These are phyloP conservation scores for Drosophila ironensis DNA, from an alignment of 1,140 invertebrate species.

Conservation along the genomic window DNA sequence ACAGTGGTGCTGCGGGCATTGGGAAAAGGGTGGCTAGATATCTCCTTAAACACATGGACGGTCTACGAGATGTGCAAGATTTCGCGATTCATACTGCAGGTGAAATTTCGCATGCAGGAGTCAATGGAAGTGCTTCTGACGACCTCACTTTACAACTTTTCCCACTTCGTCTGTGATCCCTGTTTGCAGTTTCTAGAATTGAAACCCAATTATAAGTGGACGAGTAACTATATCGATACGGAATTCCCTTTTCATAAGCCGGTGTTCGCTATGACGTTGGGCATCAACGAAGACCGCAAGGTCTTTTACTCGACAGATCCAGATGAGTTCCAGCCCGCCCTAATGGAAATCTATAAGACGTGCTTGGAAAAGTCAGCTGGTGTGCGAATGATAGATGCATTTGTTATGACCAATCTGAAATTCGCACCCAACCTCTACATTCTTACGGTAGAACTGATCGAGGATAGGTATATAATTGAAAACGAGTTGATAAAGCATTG, in stretches of 20 bases:
- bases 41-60: conserved; percentile 53
- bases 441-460: conserved; percentile 73
- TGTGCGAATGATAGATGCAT: conserved; percentile 55
- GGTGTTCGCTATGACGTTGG: conserved; percentile 61
- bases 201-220: conserved; percentile 54
- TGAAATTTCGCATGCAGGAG: conserved; percentile 78
- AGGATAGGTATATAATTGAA: conserved; percentile 46
- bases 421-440: conserved; percentile 72
- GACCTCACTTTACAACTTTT: conserved; percentile 55
- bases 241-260: conserved; percentile 67
- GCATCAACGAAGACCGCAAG: conserved; percentile 48
- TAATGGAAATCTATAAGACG: conserved; percentile 63
- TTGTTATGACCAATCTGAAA: conserved; percentile 51
- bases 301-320: conserved; percentile 70
- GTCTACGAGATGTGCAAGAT: conserved; percentile 74
- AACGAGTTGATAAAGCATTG: conserved; percentile 45
- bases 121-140: conserved; percentile 69
- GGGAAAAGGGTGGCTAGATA: conserved; percentile 77
- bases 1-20: conserved; percentile 51
- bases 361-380: conserved; percentile 63
- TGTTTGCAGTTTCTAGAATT: conserved; percentile 57
- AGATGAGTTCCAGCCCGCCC: conserved; percentile 63
- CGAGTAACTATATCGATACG: conserved; percentile 58
- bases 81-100: conserved; percentile 66
- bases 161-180: conserved; percentile 61